A percentile compares a stretch with the other conserved stretches of the same genome.
phyloP scores from a whole-genome alignment of 2,888 invertebrate species.

The Beris chalybata region DNA sequence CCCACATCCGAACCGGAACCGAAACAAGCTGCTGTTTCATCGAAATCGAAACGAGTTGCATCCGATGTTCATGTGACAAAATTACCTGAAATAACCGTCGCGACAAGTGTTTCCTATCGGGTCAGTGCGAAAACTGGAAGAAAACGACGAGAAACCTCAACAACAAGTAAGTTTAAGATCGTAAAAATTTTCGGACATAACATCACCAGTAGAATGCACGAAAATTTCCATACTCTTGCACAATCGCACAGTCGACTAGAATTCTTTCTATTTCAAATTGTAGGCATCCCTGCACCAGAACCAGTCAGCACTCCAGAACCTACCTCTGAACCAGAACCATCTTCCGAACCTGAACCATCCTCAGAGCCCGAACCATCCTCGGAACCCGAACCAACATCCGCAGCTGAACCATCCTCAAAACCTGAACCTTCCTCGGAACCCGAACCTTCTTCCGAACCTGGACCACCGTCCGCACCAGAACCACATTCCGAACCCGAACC shows the following conservation, averaged over 20 bases:
- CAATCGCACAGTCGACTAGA: conserved; percentile 10
- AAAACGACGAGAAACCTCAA: conserved; percentile 44
- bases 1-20: conserved; percentile 48
- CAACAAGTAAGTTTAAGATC: conserved; percentile 32
- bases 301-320: conserved; percentile 47
- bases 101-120: conserved; percentile 78
- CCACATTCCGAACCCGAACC: conserved; percentile 53
- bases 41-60: conserved; percentile 62
- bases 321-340: conserved; percentile 47
- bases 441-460: conserved; percentile 48
- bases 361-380: conserved; percentile 51
- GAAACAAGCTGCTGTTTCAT: conserved; percentile 37
- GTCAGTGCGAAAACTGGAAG: conserved; percentile 64
- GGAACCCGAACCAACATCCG: conserved; percentile 51
- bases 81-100: conserved; percentile 69
- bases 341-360: conserved; percentile 51
- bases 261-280: conserved; percentile 12
- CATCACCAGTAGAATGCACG: background rate
- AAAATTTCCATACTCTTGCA: conserved; percentile 1
- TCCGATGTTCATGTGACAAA: conserved; percentile 58
- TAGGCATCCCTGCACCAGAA: conserved; percentile 46
- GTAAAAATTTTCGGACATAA: background rate
- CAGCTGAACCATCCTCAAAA: conserved; percentile 54
- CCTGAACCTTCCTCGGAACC: conserved; percentile 47
- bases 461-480: conserved; percentile 46